A percentile compares a stretch with the other conserved stretches of the same genome.
Evolutionary conservation across 2,113 vertebrate species (phyloP).

Genomic region (Coracopsis vasa): DNA sequence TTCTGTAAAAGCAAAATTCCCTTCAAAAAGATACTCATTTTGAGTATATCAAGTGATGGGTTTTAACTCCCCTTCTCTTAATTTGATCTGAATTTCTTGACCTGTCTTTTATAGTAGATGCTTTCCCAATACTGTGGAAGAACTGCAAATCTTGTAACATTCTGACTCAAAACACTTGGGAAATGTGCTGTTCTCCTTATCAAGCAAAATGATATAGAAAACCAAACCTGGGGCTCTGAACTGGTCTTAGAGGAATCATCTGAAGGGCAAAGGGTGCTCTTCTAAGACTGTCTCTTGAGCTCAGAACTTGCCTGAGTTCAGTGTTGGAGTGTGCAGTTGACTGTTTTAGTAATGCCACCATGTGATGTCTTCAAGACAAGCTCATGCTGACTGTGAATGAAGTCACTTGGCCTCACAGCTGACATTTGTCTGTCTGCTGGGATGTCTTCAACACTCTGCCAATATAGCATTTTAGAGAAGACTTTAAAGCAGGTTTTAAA

Average conservation of each 20-base stretch:
- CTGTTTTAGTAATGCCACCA: background rate
- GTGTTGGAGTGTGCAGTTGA: background rate
- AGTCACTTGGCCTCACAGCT: background rate
- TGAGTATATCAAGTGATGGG: background rate
- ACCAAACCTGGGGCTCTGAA: background rate
- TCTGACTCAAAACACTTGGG: background rate
- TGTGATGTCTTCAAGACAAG: background rate
- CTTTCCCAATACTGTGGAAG: background rate
- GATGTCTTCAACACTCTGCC: background rate
- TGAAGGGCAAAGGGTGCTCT: background rate
- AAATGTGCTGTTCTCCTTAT: background rate
- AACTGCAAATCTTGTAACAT: background rate
- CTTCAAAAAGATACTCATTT: background rate
- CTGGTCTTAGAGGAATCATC: background rate
- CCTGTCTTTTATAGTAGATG: rapidly evolving
- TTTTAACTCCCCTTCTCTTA: background rate
- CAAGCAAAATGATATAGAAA: background rate
- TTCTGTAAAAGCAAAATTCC: background rate
- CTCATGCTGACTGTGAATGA: background rate
- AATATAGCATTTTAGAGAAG: background rate
- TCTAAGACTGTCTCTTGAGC: background rate
- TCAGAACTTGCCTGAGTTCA: background rate
- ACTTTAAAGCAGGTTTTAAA: background rate
- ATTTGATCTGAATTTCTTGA: background rate
- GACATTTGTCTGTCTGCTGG: background rate